Conservation (phyloP, 2,888 invertebrate species). For the Tenodera sinensis region DNA sequence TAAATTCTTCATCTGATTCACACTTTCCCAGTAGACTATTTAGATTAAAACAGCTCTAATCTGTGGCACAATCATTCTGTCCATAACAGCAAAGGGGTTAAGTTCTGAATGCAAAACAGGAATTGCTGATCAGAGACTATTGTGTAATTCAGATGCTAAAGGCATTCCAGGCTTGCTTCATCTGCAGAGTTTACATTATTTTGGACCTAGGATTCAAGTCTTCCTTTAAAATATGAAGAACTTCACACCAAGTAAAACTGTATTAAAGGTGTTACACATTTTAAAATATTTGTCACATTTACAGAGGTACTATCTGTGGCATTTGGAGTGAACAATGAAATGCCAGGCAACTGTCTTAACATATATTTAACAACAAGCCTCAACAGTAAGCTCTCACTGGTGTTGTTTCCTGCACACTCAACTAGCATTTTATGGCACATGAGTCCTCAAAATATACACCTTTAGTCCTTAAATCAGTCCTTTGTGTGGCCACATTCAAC, state of each 20-base stretch:
- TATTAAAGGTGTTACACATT: not conserved
- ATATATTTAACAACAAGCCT: not conserved
- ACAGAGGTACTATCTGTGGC: not conserved
- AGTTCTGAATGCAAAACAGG: too few species aligned
- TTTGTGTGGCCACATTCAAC: not conserved
- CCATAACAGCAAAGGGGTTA: too few species aligned
- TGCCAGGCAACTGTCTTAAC: not conserved
- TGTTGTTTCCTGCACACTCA: not conserved
- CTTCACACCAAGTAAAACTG: not conserved
- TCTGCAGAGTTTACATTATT: not conserved
- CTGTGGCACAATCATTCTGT: too few species aligned
- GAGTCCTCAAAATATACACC: not conserved
- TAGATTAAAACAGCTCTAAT: too few species aligned
- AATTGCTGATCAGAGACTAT: too few species aligned
- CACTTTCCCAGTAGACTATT: too few species aligned
- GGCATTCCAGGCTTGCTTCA: not conserved
- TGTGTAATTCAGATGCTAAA: not conserved
- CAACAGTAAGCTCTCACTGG: not conserved
- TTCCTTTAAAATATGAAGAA: not conserved
- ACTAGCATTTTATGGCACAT: not conserved
- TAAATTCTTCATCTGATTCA: too few species aligned
- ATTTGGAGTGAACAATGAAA: not conserved
- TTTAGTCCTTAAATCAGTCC: not conserved
- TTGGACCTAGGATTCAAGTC: not conserved
- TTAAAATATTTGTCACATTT: not conserved